Evolutionary conservation across 2,113 vertebrate genomes (phyloP), one percentile per base, ranked within the genome.

Genomic region (Machaerirhynchus nigripectus): DNA sequence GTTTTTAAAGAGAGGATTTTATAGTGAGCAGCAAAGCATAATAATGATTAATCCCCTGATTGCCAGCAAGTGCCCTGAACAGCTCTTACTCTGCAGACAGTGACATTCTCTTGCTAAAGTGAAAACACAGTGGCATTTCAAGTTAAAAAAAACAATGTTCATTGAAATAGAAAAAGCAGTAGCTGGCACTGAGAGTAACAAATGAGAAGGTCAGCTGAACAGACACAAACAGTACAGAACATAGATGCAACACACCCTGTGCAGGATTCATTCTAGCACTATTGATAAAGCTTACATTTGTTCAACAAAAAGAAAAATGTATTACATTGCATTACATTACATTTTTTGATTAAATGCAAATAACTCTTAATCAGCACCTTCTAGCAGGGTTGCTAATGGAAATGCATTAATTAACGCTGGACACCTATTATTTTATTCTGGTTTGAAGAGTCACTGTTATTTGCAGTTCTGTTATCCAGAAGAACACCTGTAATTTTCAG

Each of bases 311-410:
- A 94, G 55, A 68, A 84, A 88, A 95, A 84, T 80, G 31, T 35
- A 94, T n/a, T 95, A 47, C 83, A 53, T 7, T 69, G 39, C 81
- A 93, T 81, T 94, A 80, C 30, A 83, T 87, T 92, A 85, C 77
- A 55, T 92, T 96, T 98, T 91, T 67, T 93, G 33, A 96, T 95
- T 90, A 96, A 97, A 96, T 90, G 46, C 55, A 97, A 91, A 84
- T 46, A 94, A 88, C 44, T 91, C 93, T 95, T 92, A 86, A 94
- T 87, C 71, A 90, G 63, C 40, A 90, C 71, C 75, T 95, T 87
- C 89, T 96, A 71, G 53, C 22, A 65, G 22, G 59, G 28, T 60
- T 96, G 90, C 80, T 93, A 90, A 91, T 71, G 59, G 90, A 97
- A 95, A 96, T n/a, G 64, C 33, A 84, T 89, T 95, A 90, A 96